These are phyloP conservation scores for Coelopa frigida DNA, from an alignment of 1,140 invertebrate genomes.

Conservation along the genomic window DNA sequence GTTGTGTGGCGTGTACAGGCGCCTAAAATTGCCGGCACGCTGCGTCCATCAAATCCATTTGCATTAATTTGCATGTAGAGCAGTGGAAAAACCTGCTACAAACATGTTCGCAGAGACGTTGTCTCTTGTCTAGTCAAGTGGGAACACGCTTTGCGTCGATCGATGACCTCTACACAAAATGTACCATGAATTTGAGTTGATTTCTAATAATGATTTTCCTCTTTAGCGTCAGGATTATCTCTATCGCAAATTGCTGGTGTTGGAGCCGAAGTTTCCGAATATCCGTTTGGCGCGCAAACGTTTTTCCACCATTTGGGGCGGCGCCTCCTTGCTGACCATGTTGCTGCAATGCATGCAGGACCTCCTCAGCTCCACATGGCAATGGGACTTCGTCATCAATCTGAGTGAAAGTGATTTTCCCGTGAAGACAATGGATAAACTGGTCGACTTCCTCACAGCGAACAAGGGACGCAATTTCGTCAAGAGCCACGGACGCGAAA, in stretches of 20 bases:
- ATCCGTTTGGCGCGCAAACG: conserved; percentile 71
- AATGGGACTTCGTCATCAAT: conserved; percentile 98
- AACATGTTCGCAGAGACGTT: no score
- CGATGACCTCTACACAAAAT: no score
- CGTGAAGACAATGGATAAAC: conserved; percentile 72
- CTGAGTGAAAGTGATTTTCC: conserved; percentile 98
- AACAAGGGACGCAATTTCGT: conserved; percentile 89
- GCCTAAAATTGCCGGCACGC: no score
- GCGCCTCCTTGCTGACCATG: conserved; percentile 87
- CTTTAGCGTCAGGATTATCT: conserved; percentile 91
- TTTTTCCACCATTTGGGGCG: conserved; percentile 96
- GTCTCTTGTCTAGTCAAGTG: no score
- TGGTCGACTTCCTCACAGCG: conserved; percentile 76
- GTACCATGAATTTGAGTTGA: not conserved
- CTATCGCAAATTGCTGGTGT: conserved; percentile 69
- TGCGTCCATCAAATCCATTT: no score
- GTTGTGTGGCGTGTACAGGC: no score
- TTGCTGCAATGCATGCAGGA: conserved; percentile 76
- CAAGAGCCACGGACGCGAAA: conserved; percentile 92
- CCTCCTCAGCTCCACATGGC: conserved; percentile 56
- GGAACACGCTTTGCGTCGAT: no score
- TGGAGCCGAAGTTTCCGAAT: conserved; percentile 72
- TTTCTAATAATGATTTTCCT: conserved; percentile 19
- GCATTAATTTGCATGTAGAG: no score
- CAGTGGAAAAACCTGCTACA: not conserved